Conservation (phyloP, 2,797 vertebrate species). For the Valencia hispanica region DNA sequence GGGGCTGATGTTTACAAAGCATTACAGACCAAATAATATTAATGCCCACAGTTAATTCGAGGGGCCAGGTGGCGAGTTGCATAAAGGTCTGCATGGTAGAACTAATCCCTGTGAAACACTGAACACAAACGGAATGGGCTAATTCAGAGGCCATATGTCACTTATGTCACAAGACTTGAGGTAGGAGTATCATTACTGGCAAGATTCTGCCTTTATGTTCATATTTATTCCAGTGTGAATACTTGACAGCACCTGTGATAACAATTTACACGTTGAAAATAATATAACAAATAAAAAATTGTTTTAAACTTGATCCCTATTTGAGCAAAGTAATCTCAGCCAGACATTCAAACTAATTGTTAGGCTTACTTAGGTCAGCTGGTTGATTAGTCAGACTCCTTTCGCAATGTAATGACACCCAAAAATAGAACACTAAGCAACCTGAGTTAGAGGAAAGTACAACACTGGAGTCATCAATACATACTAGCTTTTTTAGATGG, state of each 20-base stretch:
- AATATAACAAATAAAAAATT: conserved; percentile 2
- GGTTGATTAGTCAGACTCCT: background rate
- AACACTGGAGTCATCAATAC: background rate
- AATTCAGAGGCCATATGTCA: conserved; percentile 63
- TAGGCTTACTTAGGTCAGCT: background rate
- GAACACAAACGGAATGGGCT: conserved; percentile 38
- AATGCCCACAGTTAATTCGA: conserved; percentile 26
- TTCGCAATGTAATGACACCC: background rate
- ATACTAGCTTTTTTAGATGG: background rate
- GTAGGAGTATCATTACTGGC: conserved; percentile 7
- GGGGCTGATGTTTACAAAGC: conserved; percentile 4
- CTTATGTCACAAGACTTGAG: conserved; percentile 42
- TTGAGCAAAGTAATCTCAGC: background rate
- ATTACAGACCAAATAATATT: background rate
- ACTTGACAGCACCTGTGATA: background rate
- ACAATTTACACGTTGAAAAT: conserved; percentile 25
- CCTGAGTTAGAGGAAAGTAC: background rate
- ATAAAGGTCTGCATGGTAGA: conserved; percentile 31
- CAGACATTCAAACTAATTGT: background rate
- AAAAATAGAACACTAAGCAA: background rate
- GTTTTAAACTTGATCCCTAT: background rate
- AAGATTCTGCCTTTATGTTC: conserved; percentile 13
- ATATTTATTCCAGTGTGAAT: conserved; percentile 16
- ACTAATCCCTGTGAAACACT: conserved; percentile 58
- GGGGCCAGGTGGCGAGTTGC: conserved; percentile 26